Evolutionary conservation across 2,113 vertebrate genomes (phyloP).

Genomic region (Albula goreensis): DNA sequence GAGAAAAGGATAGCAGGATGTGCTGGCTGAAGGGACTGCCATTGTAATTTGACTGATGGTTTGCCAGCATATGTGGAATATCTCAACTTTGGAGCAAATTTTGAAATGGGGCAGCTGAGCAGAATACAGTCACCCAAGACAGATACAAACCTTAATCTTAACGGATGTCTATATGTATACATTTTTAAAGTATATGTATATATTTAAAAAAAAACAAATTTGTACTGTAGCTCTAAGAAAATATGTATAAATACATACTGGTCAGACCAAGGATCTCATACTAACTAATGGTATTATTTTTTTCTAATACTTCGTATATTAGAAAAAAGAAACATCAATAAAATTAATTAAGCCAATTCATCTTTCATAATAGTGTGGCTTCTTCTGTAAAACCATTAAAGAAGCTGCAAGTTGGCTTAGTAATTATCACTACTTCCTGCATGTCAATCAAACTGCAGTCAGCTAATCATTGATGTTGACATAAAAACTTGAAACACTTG

Average conservation of each 20-base stretch:
- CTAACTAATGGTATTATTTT: too few species aligned
- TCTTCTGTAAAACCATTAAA: background rate
- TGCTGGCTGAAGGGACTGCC: background rate
- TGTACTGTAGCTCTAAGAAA: too few species aligned
- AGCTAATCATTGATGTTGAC: background rate
- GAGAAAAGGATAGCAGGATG: background rate
- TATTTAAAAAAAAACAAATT: too few species aligned
- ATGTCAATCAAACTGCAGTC: background rate
- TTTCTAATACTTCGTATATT: too few species aligned
- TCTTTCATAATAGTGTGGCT: background rate
- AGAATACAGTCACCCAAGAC: background rate
- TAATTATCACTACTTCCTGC: background rate
- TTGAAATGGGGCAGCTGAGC: too few species aligned
- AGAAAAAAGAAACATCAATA: background rate
- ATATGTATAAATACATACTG: too few species aligned
- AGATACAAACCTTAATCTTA: background rate
- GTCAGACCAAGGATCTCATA: too few species aligned
- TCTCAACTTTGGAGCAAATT: too few species aligned
- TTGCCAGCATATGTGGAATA: background rate
- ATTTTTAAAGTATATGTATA: too few species aligned
- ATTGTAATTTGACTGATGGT: constrained; percentile 12
- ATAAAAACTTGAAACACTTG: background rate
- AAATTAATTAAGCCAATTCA: background rate
- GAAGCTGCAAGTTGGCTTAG: background rate
- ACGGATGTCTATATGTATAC: background rate